Evolutionary conservation across 2,113 vertebrate species (phyloP).

Genomic region (Paramormyrops kingsleyae): DNA sequence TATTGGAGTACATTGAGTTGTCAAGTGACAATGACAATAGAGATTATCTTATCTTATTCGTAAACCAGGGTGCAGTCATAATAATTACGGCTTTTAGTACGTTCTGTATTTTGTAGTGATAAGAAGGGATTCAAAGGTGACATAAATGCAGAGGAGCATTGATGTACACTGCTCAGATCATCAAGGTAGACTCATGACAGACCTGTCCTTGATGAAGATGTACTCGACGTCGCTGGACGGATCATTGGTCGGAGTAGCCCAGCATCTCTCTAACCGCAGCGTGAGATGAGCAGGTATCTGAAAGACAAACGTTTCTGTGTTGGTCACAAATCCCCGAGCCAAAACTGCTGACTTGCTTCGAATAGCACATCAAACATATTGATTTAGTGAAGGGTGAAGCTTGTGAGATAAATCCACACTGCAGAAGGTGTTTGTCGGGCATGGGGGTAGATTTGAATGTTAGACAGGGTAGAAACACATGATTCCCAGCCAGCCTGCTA

Average conservation of each 20-base stretch:
- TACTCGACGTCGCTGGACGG: constrained; percentile 64
- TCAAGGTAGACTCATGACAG: neutral
- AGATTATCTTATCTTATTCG: neutral
- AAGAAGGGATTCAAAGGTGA: neutral
- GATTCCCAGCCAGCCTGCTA: neutral
- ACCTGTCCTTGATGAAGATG: constrained; percentile 66
- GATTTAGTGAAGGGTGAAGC: neutral
- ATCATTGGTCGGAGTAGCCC: constrained; percentile 61
- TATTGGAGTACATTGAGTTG: neutral
- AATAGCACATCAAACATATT: neutral
- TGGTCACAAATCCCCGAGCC: neutral
- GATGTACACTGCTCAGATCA: neutral
- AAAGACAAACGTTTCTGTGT: constrained; percentile 4
- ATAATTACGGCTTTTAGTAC: neutral
- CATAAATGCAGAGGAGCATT: neutral
- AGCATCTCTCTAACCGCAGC: constrained; percentile 61
- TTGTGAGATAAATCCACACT: neutral
- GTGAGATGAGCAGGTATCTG: constrained; percentile 59
- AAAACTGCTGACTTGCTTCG: neutral
- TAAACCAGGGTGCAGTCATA: neutral
- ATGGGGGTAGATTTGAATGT: neutral
- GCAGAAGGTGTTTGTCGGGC: neutral
- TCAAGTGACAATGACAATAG: too few species aligned
- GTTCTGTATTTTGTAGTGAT: neutral
- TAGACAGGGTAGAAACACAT: neutral